Base-by-base conservation (phyloP, 2,888 invertebrate genomes). In the Lepidocyrtoides sp. region DNA sequence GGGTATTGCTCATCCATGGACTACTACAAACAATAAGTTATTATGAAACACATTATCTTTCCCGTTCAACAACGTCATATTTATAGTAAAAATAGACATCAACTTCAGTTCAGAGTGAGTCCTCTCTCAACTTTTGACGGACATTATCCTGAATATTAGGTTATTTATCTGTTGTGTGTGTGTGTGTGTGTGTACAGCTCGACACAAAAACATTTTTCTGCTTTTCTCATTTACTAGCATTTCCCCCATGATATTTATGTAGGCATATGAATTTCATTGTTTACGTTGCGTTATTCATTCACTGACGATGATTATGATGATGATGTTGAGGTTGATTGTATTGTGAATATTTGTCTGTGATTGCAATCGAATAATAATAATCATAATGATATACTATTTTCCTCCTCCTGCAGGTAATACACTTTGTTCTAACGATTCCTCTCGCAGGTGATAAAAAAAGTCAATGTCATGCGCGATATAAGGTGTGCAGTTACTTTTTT, bases 401-500 rank as follows among this genome's bases (percentile, higher is more conserved):
- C 29, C 57, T 51, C 8, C 51, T 41, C 41, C 41, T 51, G 2
- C 17, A 29, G 23, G 57, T 12, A 63, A 57, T 57, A 57, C 23
- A 26, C n/a, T n/a, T 12, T 32, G 63, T 32, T 32, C n/a, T 14
- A 20, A 69, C 41, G n/a, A 12, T 0, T 69, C 72, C 48, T 48
- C 44, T 48, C 72, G 23, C 23, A 48, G 41, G 44, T 17, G 60
- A 75, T 86, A 75, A 86, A 44, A 72, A 84, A 54, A 79, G 54
- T 79, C 79, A 54, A 54, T 75, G 60, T 57, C 57, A 75, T 26
- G n/a, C 23, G 17, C 36, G 86, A 86, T 69, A 51, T 77, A 60
- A 48, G 29, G 77, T 44, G 17, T 60, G 17, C 86, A 86, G 86
- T 77, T 87, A 87, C 57, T 86, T 77, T 77, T 63, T 66, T 54